Base-by-base conservation (phyloP, 2,113 vertebrate genomes). In the Dunckerocampus dactyliophorus region DNA sequence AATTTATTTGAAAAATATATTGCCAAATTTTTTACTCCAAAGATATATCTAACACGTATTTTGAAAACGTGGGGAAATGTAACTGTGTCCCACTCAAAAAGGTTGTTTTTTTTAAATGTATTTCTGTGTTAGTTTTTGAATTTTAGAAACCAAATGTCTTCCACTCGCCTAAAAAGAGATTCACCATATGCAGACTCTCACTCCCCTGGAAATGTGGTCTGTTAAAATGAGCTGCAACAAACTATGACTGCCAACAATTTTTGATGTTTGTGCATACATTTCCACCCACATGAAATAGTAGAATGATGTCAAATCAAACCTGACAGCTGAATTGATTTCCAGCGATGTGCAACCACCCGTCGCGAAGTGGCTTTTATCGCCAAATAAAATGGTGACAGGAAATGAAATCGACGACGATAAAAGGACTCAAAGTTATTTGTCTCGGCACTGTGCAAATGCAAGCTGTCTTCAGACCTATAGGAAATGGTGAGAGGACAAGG, bases 321-420 rank as follows among this genome's bases (percentile, higher is more conserved):
- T 21, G 48, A 21, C 11, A 49, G 7, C 11, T 10, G 16, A 39
- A 56, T 19, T 19, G 53, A 31, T 54, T 59, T 17, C 24, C 42
- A 34, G 45, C 12, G 47, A 71, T 59, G 56, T 67, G 63, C 47
- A 61, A 43, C 39, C 14, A 43, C 16, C 21, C 14, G 50, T 47
- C 62, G 45, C 6, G n/a, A 60, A 77, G 74, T 67, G 62, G 57
- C 54, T 60, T 49, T 42, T 39, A 19, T 65, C 20, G 59, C 42
- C 62, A 17, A 22, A 76, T 82, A 74, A 67, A 69, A 62, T 37
- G 19, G 63, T 47, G 45, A 59, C 79, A 79, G 75, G 77, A 83
- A 83, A 85, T 81, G 75, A 62, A 73, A 74, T 62, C 20, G 20
- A 51, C 58, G 16, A 49, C 65, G 71, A 82, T 68, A 64, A 79